phyloP scores from a whole-genome alignment of 2,797 vertebrate species.

The Trematomus bernacchii region DNA sequence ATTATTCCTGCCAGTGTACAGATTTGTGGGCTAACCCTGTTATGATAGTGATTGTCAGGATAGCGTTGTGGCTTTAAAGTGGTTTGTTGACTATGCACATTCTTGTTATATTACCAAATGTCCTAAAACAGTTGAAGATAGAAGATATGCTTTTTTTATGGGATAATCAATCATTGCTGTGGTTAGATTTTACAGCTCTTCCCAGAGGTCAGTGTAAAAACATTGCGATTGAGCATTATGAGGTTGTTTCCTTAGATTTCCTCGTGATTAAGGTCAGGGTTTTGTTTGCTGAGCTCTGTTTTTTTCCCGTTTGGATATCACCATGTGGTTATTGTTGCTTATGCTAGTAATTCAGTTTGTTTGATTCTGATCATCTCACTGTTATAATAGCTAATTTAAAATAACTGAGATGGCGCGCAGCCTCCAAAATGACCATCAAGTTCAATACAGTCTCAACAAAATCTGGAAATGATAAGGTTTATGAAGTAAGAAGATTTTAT shows the following conservation, averaged over 20 bases:
- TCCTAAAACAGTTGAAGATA: slow-evolving; percentile 38
- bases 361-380: slow-evolving; percentile 6
- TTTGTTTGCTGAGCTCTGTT: slow-evolving; percentile 1
- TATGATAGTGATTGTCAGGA: slow-evolving; percentile 67
- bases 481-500: slow-evolving; percentile 1
- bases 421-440: not conserved
- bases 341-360: not conserved
- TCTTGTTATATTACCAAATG: slow-evolving; percentile 57
- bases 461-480: not conserved
- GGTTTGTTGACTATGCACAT: slow-evolving; percentile 56
- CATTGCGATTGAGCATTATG: not conserved
- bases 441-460: not conserved
- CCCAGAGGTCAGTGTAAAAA: slow-evolving; percentile 44
- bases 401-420: not conserved
- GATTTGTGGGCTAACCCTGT: slow-evolving; percentile 65
- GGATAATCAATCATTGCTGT: slow-evolving; percentile 52
- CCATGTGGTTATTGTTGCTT: not conserved
- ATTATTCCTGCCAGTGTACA: slow-evolving; percentile 70
- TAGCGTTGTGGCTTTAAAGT: slow-evolving; percentile 62
- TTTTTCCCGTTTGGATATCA: slow-evolving; percentile 22
- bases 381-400: slow-evolving; percentile 1
- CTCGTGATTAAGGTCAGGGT: slow-evolving; percentile 3
- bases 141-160: slow-evolving; percentile 52
- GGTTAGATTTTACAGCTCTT: slow-evolving; percentile 19
- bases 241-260: slow-evolving; percentile 17